Conservation (phyloP, 2,113 vertebrate species). For the Laticauda colubrina region DNA sequence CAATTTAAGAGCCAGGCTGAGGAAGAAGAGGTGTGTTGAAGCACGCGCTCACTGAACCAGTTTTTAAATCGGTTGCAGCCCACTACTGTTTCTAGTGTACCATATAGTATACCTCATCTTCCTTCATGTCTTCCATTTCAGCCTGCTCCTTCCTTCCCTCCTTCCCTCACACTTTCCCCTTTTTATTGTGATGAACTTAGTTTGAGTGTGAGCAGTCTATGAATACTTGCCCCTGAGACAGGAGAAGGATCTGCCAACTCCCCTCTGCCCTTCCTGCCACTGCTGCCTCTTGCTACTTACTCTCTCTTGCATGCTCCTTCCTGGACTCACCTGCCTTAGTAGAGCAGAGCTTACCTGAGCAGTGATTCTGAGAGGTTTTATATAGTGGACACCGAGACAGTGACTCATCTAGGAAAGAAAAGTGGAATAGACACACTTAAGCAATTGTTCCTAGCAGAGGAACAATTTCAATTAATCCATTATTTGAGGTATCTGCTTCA, state of each 20-base stretch:
- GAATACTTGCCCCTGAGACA: background rate
- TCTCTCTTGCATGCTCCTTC: background rate
- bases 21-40: background rate
- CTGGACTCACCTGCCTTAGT: background rate
- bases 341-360: background rate
- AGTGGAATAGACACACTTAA: background rate
- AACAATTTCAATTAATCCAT: background rate
- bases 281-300: background rate
- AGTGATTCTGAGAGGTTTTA: background rate
- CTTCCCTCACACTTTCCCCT: background rate
- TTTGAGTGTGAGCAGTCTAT: background rate
- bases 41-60: too few species aligned
- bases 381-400: background rate
- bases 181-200: background rate
- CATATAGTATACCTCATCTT: background rate
- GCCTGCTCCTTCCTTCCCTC: background rate
- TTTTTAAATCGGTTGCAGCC: too few species aligned
- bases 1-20: background rate
- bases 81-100: background rate
- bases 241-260: background rate
- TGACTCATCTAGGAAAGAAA: background rate
- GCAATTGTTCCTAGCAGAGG: background rate
- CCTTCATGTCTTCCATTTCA: background rate
- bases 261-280: background rate
- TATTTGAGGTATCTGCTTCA: background rate